These are phyloP conservation scores for Aleiodes alternator DNA, from an alignment of 2,888 invertebrate species.

Conservation along the genomic window DNA sequence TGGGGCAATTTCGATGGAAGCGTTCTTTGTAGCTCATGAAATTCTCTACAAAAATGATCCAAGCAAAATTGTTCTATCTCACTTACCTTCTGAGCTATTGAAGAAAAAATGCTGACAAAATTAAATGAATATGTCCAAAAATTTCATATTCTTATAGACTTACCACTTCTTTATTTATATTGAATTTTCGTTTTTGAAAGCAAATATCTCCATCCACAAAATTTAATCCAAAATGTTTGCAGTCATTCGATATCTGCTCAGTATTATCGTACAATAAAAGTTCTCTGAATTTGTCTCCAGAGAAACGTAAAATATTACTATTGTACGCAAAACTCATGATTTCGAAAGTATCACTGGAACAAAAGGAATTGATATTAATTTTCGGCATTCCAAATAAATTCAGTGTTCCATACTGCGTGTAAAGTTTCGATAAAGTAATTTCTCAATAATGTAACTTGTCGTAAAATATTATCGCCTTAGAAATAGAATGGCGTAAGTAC, in stretches of 20 bases:
- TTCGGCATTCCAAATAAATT: not conserved
- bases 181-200: slow-evolving; percentile 76
- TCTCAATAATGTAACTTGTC: too few species aligned
- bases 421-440: too few species aligned
- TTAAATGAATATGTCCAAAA: slow-evolving; percentile 11
- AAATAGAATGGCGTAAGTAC: too few species aligned
- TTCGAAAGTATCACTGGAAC: slow-evolving; percentile 77
- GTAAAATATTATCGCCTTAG: too few species aligned
- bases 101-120: not conserved
- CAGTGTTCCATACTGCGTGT: too few species aligned
- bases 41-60: too few species aligned
- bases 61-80: too few species aligned
- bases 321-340: slow-evolving; percentile 80
- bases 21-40: too few species aligned
- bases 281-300: slow-evolving; percentile 74
- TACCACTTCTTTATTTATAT: slow-evolving; percentile 46
- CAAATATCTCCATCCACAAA: slow-evolving; percentile 68
- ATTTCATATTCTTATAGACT: not conserved
- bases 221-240: slow-evolving; percentile 77
- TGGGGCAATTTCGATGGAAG: too few species aligned
- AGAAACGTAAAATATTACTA: slow-evolving; percentile 77
- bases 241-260: slow-evolving; percentile 74
- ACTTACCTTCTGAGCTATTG: too few species aligned
- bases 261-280: slow-evolving; percentile 76
- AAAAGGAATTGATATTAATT: slow-evolving; percentile 47